phyloP scores from a whole-genome alignment of 2,113 vertebrate genomes.

The Gasterosteus nipponicus region DNA sequence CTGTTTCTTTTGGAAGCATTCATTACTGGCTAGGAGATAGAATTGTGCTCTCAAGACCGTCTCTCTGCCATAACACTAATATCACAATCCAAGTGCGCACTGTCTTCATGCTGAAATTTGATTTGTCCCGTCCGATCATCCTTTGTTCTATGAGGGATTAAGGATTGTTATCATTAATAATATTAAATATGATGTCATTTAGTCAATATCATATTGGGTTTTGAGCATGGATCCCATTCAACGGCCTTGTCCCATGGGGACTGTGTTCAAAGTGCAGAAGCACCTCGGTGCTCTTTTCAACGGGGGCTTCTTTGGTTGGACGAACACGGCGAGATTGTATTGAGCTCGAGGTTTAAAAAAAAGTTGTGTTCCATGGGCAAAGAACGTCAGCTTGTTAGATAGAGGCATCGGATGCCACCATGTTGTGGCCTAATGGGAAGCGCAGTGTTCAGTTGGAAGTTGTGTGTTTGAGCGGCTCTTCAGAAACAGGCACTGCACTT shows the following conservation, averaged over 20 bases:
- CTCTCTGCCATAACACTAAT: slow-evolving; percentile 26
- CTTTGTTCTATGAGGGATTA: slow-evolving; percentile 31
- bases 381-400: background rate
- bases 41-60: slow-evolving; percentile 47
- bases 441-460: background rate
- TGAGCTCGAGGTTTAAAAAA: background rate
- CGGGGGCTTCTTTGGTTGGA: background rate
- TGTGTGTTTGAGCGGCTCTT: background rate
- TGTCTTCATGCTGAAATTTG: background rate
- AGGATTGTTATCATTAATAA: slow-evolving; percentile 2
- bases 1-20: slow-evolving; percentile 59
- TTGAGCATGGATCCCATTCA: background rate
- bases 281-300: background rate
- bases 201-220: slow-evolving; percentile 7
- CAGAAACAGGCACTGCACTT: background rate
- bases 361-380: background rate
- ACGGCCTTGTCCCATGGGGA: background rate
- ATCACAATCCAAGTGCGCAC: slow-evolving; percentile 12
- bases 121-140: too few species aligned
- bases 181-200: slow-evolving; percentile 3
- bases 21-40: slow-evolving; percentile 52
- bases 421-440: background rate
- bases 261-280: background rate
- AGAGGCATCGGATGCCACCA: background rate
- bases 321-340: background rate